Conservation (phyloP, 2,888 invertebrate genomes). For the Mythimna loreyi region DNA sequence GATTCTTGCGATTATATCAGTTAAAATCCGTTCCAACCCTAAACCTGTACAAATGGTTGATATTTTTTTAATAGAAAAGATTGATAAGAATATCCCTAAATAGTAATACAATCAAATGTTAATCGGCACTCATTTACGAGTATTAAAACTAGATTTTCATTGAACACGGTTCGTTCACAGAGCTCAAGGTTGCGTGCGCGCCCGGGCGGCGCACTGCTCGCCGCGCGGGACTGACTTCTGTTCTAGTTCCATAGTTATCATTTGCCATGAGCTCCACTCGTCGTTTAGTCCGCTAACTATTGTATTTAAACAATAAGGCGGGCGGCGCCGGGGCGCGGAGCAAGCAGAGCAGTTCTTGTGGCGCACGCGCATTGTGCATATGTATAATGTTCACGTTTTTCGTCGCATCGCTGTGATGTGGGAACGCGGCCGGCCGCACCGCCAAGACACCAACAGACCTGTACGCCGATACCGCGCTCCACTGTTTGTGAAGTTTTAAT, state of each 20-base stretch:
- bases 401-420: conserved; percentile 20
- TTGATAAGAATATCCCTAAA: neutral
- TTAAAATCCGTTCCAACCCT: neutral
- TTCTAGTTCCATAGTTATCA: neutral
- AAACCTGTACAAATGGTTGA: neutral
- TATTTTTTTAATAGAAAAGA: neutral
- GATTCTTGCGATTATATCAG: neutral
- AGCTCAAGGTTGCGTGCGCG: neutral
- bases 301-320: neutral
- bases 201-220: too few relatives aligned
- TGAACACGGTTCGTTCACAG: neutral
- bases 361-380: conserved; percentile 26
- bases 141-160: neutral
- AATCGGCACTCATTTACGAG: neutral
- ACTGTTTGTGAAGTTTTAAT: neutral
- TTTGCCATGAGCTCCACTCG: neutral
- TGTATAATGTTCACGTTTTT: conserved; percentile 47
- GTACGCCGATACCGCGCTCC: neutral
- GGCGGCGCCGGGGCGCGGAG: neutral
- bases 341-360: conserved; percentile 48
- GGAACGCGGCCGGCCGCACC: conserved; percentile 1
- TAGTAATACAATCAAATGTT: neutral
- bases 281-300: neutral
- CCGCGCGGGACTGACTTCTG: neutral
- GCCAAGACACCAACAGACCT: neutral